Conservation (phyloP, 2,888 invertebrate genomes). For the Eupithecia abbreviata region DNA sequence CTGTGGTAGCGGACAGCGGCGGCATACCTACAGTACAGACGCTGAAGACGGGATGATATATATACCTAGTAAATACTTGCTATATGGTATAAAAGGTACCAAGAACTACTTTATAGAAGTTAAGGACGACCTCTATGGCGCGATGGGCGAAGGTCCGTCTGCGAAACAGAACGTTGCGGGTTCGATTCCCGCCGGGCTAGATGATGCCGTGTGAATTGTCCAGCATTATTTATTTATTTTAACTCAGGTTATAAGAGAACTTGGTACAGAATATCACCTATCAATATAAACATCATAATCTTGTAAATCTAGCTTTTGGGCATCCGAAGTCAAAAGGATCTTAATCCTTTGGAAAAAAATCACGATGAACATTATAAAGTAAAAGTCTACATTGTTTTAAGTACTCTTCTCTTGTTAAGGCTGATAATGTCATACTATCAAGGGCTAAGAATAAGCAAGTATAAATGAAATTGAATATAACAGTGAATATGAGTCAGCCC, state of each 20-base stretch:
- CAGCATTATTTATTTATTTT: too few relatives aligned
- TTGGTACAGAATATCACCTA: background rate
- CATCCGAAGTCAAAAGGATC: background rate
- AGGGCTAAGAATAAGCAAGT: background rate
- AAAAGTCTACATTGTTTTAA: too few relatives aligned
- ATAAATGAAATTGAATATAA: background rate
- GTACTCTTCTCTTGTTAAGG: background rate
- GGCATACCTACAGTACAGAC: background rate
- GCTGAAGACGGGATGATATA: background rate
- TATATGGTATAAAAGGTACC: background rate
- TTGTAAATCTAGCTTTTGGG: background rate
- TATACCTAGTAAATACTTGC: background rate
- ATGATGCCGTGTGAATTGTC: too few relatives aligned
- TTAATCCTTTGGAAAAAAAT: background rate
- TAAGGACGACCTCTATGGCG: too few relatives aligned
- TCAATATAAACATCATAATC: background rate
- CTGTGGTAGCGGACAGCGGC: constrained; percentile 44
- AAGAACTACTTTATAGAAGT: too few relatives aligned
- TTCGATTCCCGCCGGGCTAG: too few relatives aligned
- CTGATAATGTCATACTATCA: background rate
- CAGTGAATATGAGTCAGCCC: background rate
- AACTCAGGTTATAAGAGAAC: background rate
- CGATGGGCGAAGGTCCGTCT: too few relatives aligned
- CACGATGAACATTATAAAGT: background rate
- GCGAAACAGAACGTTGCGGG: too few relatives aligned